A percentile compares a stretch with the other conserved stretches of the same genome.
Conservation (phyloP, 2,797 vertebrate species). For the Enteromius radiatus region DNA sequence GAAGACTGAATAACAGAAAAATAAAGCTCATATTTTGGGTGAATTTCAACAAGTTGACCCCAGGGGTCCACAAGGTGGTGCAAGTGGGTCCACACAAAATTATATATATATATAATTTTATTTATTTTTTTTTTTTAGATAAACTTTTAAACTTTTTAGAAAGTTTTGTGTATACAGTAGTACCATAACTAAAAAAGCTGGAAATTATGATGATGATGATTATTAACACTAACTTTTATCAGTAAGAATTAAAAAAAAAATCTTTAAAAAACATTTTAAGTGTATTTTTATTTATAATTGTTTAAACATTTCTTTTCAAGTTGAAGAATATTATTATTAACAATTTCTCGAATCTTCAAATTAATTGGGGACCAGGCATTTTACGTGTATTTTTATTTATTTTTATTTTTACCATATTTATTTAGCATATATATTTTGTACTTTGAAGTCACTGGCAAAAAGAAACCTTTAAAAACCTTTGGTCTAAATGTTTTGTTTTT, state of each 20-base stretch:
- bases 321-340: not conserved
- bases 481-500: not conserved
- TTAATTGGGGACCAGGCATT: too few species aligned
- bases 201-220: not conserved
- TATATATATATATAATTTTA: too few species aligned
- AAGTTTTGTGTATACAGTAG: too few species aligned
- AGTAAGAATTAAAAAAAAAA: not conserved
- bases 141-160: too few species aligned
- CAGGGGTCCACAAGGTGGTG: not conserved
- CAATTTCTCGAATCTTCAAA: too few species aligned
- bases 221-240: not conserved
- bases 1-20: not conserved
- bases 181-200: not conserved
- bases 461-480: not conserved
- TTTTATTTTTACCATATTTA: not conserved
- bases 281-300: not conserved
- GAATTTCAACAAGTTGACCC: not conserved
- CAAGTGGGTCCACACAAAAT: not conserved
- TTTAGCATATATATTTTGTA: not conserved
- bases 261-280: not conserved
- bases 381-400: not conserved
- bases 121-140: too few species aligned
- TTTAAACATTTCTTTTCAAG: not conserved
- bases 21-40: not conserved
- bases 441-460: not conserved